A percentile compares a stretch with the other conserved stretches of the same genome.
These are phyloP conservation scores for Oenanthe oenanthe DNA, from an alignment of 2,113 vertebrate genomes.

Conservation along the genomic window DNA sequence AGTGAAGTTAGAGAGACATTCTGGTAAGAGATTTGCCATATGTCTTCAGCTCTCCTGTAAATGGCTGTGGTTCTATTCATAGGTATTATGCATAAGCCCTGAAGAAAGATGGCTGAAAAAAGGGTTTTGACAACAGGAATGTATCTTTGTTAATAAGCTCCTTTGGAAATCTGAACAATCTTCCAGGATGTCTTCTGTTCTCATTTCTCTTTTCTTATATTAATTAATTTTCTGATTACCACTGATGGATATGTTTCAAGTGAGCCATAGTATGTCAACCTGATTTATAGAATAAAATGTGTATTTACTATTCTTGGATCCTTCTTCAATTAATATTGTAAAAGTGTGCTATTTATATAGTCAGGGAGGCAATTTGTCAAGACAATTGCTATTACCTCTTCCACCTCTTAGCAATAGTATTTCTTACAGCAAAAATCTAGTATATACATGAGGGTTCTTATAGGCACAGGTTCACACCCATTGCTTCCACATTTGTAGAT, in stretches of 20 bases:
- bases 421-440: neutral
- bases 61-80: neutral
- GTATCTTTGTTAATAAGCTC: conserved; percentile 37
- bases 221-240: conserved; percentile 60
- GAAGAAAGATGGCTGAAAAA: conserved; percentile 27
- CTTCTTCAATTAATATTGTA: conserved; percentile 60
- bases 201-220: conserved; percentile 3
- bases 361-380: conserved; percentile 44
- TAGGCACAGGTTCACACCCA: neutral
- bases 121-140: conserved; percentile 25
- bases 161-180: conserved; percentile 29
- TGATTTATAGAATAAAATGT: conserved; percentile 65
- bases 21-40: neutral
- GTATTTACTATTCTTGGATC: conserved; percentile 59
- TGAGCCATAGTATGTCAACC: conserved; percentile 27
- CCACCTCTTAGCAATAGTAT: neutral
- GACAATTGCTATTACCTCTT: neutral
- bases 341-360: conserved; percentile 56
- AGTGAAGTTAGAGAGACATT: neutral
- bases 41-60: neutral
- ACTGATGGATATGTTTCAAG: conserved; percentile 55
- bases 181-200: conserved; percentile 16
- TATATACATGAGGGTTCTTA: neutral
- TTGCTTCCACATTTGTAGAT: neutral
- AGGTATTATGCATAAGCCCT: neutral